These are phyloP conservation scores for Ceraclea dissimilis DNA, from an alignment of 2,888 invertebrate species.

Conservation along the genomic window DNA sequence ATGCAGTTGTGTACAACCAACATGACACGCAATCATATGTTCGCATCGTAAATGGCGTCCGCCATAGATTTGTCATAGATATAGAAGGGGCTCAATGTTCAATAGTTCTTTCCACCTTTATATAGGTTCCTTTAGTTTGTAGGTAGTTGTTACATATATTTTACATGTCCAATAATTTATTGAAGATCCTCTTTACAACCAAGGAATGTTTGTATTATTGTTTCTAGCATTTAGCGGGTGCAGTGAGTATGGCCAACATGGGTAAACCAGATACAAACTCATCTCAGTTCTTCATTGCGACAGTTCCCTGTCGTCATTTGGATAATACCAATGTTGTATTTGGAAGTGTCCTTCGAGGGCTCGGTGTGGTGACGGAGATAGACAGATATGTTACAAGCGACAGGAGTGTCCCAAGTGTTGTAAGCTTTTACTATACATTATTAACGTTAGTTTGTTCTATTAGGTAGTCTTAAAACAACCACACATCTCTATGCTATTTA, in stretches of 20 bases:
- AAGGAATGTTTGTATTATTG: too few relatives aligned
- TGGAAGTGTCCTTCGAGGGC: conserved; percentile 70
- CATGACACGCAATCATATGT: too few relatives aligned
- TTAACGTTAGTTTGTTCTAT: not conserved
- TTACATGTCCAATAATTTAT: too few relatives aligned
- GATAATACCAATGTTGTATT: conserved; percentile 78
- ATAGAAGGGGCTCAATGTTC: too few relatives aligned
- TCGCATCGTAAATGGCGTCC: too few relatives aligned
- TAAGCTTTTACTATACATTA: conserved; percentile 34
- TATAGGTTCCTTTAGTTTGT: too few relatives aligned
- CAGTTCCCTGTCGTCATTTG: conserved; percentile 65
- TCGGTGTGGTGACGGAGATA: conserved; percentile 65
- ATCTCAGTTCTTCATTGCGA: conserved; percentile 91
- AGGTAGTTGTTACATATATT: too few relatives aligned
- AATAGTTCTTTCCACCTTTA: too few relatives aligned
- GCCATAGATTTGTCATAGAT: too few relatives aligned
- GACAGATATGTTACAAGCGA: conserved; percentile 49
- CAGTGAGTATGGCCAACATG: conserved; percentile 73
- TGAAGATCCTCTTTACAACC: too few relatives aligned
- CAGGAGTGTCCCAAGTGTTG: conserved; percentile 53
- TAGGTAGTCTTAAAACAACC: not conserved
- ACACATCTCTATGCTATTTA: not conserved
- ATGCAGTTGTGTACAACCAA: too few relatives aligned
- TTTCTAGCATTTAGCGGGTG: conserved; percentile 54
- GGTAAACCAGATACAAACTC: conserved; percentile 77